phyloP scores from a whole-genome alignment of 2,888 invertebrate genomes.

The Diplolepis rosae region DNA sequence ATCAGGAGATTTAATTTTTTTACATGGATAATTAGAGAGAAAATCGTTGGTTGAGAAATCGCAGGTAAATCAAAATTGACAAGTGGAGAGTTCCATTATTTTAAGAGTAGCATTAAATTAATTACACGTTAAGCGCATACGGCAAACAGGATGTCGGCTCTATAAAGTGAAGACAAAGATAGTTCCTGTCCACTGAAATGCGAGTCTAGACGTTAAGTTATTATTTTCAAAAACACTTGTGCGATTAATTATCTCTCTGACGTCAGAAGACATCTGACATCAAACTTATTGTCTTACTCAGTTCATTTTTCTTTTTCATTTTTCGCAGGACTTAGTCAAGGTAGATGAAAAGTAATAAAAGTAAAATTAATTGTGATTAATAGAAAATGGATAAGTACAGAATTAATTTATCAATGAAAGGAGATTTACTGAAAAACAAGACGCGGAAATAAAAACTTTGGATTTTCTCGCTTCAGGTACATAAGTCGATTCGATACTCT shows the following conservation, averaged over 20 bases:
- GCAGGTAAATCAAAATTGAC: neutral
- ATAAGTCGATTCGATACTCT: constrained; percentile 20
- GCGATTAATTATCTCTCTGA: neutral
- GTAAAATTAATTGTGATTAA: neutral
- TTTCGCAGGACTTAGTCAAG: neutral
- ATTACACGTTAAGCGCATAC: constrained; percentile 10
- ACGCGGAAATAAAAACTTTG: constrained; percentile 14
- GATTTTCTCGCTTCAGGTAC: constrained; percentile 3
- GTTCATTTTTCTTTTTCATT: neutral
- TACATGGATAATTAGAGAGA: neutral
- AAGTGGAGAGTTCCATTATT: neutral
- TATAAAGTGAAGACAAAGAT: constrained; percentile 16
- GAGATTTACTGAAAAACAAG: constrained; percentile 15
- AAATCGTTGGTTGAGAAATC: constrained; percentile 3
- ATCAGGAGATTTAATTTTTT: too few species aligned
- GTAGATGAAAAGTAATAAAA: neutral
- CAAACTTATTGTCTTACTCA: neutral
- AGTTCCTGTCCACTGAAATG: neutral
- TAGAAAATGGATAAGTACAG: neutral
- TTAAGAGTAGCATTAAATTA: constrained; percentile 19
- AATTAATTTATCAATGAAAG: neutral
- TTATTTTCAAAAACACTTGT: neutral
- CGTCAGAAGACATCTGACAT: neutral
- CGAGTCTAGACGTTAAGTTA: neutral
- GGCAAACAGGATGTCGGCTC: constrained; percentile 9